Evolutionary conservation across 2,797 vertebrate species (phyloP).

Genomic region (Sebastes matsubarae): DNA sequence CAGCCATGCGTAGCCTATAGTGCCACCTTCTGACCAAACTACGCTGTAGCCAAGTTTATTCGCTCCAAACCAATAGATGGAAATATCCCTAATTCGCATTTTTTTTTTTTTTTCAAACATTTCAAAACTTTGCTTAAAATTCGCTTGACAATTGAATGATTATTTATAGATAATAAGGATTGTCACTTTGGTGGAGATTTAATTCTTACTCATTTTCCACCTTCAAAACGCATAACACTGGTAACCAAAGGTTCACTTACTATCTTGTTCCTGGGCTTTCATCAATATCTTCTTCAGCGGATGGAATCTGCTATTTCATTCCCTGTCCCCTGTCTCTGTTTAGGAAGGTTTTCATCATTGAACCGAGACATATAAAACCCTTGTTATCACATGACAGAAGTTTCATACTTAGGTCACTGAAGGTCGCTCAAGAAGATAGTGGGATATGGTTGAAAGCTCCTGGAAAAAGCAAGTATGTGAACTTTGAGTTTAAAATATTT

Average conservation of each 20-base stretch:
- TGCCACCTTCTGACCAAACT: accelerated
- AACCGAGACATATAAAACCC: background rate
- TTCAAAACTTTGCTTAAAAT: no score
- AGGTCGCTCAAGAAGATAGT: background rate
- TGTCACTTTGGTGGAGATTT: background rate
- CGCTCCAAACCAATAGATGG: no score
- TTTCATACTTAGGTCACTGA: background rate
- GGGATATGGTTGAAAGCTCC: background rate
- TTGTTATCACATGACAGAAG: background rate
- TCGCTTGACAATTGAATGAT: background rate
- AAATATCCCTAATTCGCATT: no score
- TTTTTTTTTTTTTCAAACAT: no score
- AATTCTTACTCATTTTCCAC: background rate
- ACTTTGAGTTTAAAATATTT: background rate
- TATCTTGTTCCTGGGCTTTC: background rate
- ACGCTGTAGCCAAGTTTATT: no score
- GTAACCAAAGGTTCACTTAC: background rate
- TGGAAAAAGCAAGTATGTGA: background rate
- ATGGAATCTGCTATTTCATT: background rate
- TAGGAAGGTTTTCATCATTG: background rate
- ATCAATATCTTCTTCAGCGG: background rate
- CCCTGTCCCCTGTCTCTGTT: background rate
- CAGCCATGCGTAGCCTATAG: no score
- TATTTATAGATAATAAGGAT: background rate
- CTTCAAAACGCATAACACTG: background rate